A percentile compares a stretch with the other conserved stretches of the same genome.
phyloP scores from a whole-genome alignment of 2,888 invertebrate genomes.

The Meteorus cinctellus region DNA sequence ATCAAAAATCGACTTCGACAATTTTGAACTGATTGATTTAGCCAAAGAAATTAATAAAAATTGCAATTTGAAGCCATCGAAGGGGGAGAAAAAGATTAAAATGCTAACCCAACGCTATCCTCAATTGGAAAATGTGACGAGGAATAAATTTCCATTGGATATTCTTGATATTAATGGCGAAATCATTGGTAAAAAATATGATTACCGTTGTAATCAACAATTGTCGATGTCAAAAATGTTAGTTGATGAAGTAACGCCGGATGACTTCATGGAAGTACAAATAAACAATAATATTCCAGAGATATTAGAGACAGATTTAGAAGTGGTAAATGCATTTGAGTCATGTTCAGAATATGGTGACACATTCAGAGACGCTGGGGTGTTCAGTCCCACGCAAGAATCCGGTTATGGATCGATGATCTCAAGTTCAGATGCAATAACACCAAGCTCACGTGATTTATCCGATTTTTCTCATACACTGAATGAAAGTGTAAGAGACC shows the following conservation, averaged over 20 bases:
- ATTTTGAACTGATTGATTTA: constrained; percentile 53
- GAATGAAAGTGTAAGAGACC: not conserved
- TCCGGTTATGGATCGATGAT: constrained; percentile 34
- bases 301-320: not conserved
- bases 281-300: not conserved
- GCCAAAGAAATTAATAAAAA: constrained; percentile 61
- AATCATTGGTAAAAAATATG: constrained; percentile 67
- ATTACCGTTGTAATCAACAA: constrained; percentile 67
- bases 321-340: constrained; percentile 20
- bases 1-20: constrained; percentile 44
- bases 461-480: constrained; percentile 26
- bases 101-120: constrained; percentile 64
- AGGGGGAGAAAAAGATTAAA: constrained; percentile 57
- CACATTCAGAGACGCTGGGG: not conserved
- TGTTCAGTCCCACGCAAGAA: constrained; percentile 29
- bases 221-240: constrained; percentile 61
- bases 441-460: constrained; percentile 26
- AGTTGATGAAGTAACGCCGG: constrained; percentile 62
- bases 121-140: constrained; percentile 60
- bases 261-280: constrained; percentile 48
- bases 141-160: constrained; percentile 53
- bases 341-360: constrained; percentile 27
- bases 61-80: constrained; percentile 57
- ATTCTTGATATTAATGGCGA: constrained; percentile 63
- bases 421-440: constrained; percentile 28